Percentiles rank a stretch among this genome's conserved stretches.
phyloP scores from a whole-genome alignment of 2,113 vertebrate species.

The Phalacrocorax pelagicus region DNA sequence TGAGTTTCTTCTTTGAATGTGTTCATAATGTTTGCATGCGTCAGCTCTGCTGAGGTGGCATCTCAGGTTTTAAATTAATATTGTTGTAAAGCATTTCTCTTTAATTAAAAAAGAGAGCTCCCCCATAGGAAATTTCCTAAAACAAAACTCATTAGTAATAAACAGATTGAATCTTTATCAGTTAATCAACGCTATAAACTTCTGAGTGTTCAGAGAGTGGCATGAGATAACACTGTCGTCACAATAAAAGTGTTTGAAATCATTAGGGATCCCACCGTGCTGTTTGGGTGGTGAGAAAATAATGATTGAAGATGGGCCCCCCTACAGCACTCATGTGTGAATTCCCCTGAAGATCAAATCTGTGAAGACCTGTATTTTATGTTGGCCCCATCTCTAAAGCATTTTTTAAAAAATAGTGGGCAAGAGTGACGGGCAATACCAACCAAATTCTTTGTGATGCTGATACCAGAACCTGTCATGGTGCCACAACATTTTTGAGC shows the following conservation, averaged over 20 bases:
- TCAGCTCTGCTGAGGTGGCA: constrained; percentile 17
- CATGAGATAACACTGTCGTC: constrained; percentile 26
- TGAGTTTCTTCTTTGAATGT: background rate
- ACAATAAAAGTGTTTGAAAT: constrained; percentile 11
- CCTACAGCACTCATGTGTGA: background rate
- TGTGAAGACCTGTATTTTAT: background rate
- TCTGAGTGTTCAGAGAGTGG: background rate
- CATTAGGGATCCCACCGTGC: background rate
- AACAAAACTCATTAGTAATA: constrained; percentile 50
- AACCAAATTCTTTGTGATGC: background rate
- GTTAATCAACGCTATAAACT: constrained; percentile 58
- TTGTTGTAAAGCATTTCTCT: constrained; percentile 30
- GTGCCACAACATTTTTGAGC: background rate
- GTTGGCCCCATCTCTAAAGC: background rate
- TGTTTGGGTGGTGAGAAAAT: constrained; percentile 30
- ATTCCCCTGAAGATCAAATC: constrained; percentile 11
- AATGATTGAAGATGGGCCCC: constrained; percentile 19
- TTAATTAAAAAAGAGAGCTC: constrained; percentile 53
- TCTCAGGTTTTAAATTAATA: constrained; percentile 49
- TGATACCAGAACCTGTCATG: background rate
- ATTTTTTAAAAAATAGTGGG: background rate
- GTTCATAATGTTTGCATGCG: background rate
- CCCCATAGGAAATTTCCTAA: background rate
- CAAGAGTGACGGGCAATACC: background rate
- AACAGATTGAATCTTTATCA: constrained; percentile 53